These are phyloP conservation scores for Neolamprologus modestus DNA, from an alignment of 2,113 vertebrate genomes.

Conservation along the genomic window DNA sequence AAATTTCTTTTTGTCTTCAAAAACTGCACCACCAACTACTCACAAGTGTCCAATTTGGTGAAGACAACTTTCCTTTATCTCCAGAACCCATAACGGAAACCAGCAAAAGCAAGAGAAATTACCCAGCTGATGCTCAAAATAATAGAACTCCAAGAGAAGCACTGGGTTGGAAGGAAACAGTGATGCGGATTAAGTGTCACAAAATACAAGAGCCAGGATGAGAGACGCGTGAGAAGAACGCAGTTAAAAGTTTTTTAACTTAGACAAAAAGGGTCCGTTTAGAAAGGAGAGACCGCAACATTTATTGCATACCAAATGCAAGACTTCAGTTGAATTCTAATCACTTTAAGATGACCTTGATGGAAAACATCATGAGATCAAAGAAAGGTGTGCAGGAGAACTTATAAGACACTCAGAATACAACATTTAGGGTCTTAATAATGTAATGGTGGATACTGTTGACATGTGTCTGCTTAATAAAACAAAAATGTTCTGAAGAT, in stretches of 20 bases:
- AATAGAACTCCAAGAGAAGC: neutral
- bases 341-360: neutral
- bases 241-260: neutral
- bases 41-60: neutral
- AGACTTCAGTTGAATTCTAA: neutral
- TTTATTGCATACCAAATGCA: neutral
- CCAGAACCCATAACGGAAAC: neutral
- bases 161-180: slow-evolving; percentile 24
- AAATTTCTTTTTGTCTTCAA: neutral
- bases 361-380: neutral
- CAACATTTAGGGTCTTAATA: neutral
- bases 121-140: neutral
- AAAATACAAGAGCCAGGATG: neutral
- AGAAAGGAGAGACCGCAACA: neutral
- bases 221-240: neutral
- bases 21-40: neutral
- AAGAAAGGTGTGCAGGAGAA: neutral
- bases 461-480: neutral
- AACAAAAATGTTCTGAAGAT: neutral
- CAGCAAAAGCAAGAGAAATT: neutral
- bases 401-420: neutral
- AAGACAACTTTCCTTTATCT: neutral
- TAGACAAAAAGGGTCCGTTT: rapidly evolving
- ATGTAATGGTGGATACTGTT: neutral
- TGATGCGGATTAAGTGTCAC: slow-evolving; percentile 35